Evolutionary conservation across 2,888 invertebrate genomes (phyloP).

Genomic region (Orthosia gothica): DNA sequence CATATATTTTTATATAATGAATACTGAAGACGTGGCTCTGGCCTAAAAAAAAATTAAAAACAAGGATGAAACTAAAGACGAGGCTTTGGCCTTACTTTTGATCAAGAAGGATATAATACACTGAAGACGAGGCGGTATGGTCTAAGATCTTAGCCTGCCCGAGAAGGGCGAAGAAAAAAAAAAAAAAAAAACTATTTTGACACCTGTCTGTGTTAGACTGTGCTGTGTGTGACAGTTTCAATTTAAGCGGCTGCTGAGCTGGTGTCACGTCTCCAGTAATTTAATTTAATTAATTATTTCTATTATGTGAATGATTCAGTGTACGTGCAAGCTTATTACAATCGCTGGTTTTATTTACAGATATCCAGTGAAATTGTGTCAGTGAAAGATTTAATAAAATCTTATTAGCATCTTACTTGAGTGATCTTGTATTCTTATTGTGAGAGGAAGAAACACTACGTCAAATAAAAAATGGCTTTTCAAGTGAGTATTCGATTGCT

Average conservation of each 20-base stretch:
- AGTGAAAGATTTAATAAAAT: conserved; percentile 21
- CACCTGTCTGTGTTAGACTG: too few relatives aligned
- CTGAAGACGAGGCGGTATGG: too few relatives aligned
- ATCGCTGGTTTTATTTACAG: conserved; percentile 43
- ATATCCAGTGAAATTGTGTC: conserved; percentile 38
- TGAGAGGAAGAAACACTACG: conserved; percentile 48
- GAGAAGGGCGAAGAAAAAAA: too few relatives aligned
- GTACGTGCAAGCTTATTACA: conserved; percentile 8
- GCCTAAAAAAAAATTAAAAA: too few relatives aligned
- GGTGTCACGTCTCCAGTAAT: conserved; percentile 5
- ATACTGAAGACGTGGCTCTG: too few relatives aligned
- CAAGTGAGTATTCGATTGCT: conserved; percentile 71
- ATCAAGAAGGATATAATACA: too few relatives aligned
- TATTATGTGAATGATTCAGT: conserved; percentile 29
- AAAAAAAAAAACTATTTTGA: too few relatives aligned
- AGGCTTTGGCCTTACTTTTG: too few relatives aligned
- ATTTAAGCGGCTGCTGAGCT: not conserved
- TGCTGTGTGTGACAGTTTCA: too few relatives aligned
- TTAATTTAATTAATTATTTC: not conserved
- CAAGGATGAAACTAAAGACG: too few relatives aligned
- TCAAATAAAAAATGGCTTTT: conserved; percentile 70
- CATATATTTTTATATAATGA: too few relatives aligned
- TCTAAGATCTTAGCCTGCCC: too few relatives aligned
- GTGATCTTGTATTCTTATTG: conserved; percentile 33
- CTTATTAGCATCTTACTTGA: conserved; percentile 19